Percentiles rank a stretch among this genome's conserved stretches.
Evolutionary conservation across 2,888 invertebrate genomes (phyloP).

Genomic region (Protophormia terraenovae): DNA sequence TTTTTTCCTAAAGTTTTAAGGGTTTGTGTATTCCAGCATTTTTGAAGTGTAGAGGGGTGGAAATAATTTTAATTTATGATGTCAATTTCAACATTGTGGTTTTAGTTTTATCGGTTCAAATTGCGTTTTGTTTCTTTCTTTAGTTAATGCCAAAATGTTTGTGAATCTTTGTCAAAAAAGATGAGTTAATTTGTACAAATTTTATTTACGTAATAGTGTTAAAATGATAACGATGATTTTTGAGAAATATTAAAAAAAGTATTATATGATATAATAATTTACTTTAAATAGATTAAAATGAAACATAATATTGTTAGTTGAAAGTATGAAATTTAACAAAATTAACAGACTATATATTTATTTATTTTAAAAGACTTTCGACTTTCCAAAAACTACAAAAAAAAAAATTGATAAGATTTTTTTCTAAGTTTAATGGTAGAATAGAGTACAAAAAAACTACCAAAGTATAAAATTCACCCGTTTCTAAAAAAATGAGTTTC

Average conservation of each 20-base stretch:
- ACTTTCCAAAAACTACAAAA: no score
- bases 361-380: no score
- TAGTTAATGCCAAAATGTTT: conserved; percentile 37
- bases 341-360: no score
- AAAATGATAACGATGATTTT: not conserved
- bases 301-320: not conserved
- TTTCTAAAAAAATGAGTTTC: no score
- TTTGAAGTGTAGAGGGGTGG: conserved; percentile 80
- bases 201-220: not conserved
- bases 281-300: not conserved
- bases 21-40: conserved; percentile 52
- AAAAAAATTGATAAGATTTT: no score
- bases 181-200: conserved; percentile 58
- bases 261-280: conserved; percentile 7
- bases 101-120: conserved; percentile 11
- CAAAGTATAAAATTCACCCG: no score
- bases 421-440: no score
- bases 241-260: not conserved
- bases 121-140: not conserved
- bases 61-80: conserved; percentile 81
- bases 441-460: no score
- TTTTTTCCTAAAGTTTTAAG: conserved; percentile 57
- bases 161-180: not conserved
- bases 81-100: conserved; percentile 73
- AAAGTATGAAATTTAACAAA: no score